Percentiles rank a stretch among this genome's conserved stretches.
Conservation (phyloP, 2,113 vertebrate genomes). For the Antechinus stuartii region DNA sequence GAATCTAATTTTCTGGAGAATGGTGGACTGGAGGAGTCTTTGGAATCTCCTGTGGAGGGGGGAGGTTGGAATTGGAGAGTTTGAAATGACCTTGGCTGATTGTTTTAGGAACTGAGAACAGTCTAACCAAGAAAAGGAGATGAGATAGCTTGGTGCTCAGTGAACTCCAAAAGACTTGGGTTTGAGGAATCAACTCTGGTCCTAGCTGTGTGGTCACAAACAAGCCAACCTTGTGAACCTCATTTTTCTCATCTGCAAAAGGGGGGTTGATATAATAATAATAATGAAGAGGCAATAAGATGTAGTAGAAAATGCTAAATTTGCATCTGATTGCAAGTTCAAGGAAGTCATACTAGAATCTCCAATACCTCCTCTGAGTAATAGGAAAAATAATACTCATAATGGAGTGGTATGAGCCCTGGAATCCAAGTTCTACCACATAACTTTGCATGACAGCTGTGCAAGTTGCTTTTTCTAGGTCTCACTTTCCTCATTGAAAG, state of each 20-base stretch:
- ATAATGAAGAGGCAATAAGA: neutral
- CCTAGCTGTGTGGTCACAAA: neutral
- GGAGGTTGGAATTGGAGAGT: neutral
- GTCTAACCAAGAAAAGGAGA: neutral
- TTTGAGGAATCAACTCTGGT: neutral
- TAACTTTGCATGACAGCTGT: too few relatives aligned
- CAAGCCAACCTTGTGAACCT: neutral
- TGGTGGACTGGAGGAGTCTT: neutral
- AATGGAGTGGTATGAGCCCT: neutral
- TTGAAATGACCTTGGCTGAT: slow-evolving; percentile 37
- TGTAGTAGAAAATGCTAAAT: neutral
- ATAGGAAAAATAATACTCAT: neutral
- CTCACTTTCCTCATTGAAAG: neutral
- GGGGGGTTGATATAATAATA: too few relatives aligned
- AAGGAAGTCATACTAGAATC: neutral
- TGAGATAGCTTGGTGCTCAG: neutral
- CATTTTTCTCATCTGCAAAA: neutral
- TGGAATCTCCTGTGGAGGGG: slow-evolving; percentile 26
- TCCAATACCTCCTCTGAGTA: neutral
- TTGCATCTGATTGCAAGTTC: neutral
- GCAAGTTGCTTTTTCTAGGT: too few relatives aligned
- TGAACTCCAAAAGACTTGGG: neutral
- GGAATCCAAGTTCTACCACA: neutral
- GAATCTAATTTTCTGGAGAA: slow-evolving; percentile 28
- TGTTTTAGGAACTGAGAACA: slow-evolving; percentile 30